These are phyloP conservation scores for Otocyon megalotis DNA, from an alignment of 2,113 vertebrate genomes.

Conservation along the genomic window DNA sequence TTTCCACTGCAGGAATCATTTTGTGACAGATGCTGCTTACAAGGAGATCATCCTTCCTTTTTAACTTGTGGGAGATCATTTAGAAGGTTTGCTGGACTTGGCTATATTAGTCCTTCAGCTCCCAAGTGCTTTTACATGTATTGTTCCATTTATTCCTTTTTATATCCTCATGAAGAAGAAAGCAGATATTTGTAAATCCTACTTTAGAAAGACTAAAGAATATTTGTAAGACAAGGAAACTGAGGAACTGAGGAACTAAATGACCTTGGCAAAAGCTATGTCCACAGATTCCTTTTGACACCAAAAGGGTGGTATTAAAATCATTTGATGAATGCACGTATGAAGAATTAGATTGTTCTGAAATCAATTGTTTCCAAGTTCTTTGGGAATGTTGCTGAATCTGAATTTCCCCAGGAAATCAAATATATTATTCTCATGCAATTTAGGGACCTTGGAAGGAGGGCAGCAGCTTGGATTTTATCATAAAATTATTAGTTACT, in stretches of 20 bases:
- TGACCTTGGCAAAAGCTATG: conserved; percentile 5
- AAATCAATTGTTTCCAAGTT: conserved; percentile 58
- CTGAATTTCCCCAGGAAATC: conserved; percentile 56
- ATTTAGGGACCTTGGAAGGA: conserved; percentile 43
- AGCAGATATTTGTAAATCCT: conserved; percentile 33
- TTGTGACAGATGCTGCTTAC: conserved; percentile 4
- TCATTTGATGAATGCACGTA: conserved; percentile 36
- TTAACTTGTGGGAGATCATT: background rate
- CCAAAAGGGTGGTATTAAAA: background rate
- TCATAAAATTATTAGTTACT: background rate
- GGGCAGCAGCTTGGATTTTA: conserved; percentile 63
- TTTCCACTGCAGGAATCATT: conserved; percentile 52
- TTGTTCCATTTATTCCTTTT: background rate
- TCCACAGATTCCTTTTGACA: background rate
- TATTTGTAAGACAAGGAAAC: background rate
- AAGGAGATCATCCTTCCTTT: background rate
- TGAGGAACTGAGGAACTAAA: background rate
- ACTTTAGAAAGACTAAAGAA: background rate
- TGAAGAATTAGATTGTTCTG: conserved; percentile 19
- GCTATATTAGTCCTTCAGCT: background rate
- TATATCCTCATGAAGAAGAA: background rate
- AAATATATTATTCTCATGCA: background rate
- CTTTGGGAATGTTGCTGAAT: background rate
- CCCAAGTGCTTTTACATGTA: background rate
- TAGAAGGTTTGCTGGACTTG: conserved; percentile 8